Evolutionary conservation across 2,113 vertebrate genomes (phyloP).

Genomic region (Phycodurus eques): DNA sequence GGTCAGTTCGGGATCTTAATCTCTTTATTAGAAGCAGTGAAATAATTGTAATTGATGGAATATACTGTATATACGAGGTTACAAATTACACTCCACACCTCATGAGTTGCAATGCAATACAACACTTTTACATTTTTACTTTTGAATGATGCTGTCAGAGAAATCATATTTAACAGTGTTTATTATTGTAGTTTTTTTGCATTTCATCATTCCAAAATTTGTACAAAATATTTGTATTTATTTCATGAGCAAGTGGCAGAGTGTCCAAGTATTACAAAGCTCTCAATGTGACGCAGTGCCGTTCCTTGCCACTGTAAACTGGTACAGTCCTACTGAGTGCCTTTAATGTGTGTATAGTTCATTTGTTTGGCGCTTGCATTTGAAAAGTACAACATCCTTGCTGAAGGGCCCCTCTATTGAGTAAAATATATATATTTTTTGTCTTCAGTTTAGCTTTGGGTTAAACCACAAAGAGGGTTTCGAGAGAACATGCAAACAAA

Average conservation of each 20-base stretch:
- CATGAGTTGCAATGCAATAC: not conserved
- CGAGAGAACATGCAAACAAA: not conserved
- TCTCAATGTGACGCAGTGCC: not conserved
- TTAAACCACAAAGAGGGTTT: not conserved
- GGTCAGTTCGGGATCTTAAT: slow-evolving; percentile 66
- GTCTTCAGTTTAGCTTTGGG: slow-evolving; percentile 1
- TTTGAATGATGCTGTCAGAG: not conserved
- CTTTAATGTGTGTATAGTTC: not conserved
- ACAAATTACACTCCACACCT: not conserved
- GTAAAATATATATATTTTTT: not conserved
- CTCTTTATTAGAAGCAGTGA: not conserved
- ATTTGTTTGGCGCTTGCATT: not conserved
- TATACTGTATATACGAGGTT: not conserved
- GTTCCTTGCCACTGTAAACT: not conserved
- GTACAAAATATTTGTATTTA: not conserved
- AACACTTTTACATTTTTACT: not conserved
- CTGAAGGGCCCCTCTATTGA: not conserved
- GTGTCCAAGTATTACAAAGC: not conserved
- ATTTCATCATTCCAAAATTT: not conserved
- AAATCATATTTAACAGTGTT: not conserved
- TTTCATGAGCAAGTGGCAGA: not conserved
- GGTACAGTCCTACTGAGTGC: not conserved
- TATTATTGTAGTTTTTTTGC: not conserved
- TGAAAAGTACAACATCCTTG: not conserved
- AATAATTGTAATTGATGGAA: not conserved